Conservation (phyloP, 1,140 invertebrate genomes). For the Heliconius congener region DNA sequence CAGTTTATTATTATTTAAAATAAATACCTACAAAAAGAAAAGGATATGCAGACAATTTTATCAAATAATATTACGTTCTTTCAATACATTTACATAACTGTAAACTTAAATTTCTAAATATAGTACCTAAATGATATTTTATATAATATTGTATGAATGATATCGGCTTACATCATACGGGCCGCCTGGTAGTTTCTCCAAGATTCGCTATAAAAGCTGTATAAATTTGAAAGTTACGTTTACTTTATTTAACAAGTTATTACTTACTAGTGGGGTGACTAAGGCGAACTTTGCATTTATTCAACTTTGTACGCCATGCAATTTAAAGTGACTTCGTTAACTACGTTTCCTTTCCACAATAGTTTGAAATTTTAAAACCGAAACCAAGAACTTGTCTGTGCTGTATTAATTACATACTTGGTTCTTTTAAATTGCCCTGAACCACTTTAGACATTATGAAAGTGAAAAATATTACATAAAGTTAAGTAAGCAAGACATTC, state of each 20-base stretch:
- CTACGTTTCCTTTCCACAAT: not conserved
- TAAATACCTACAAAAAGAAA: too few relatives aligned
- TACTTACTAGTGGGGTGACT: not conserved
- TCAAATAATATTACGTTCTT: too few relatives aligned
- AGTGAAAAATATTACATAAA: not conserved
- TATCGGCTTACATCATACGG: too few relatives aligned
- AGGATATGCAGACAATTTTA: too few relatives aligned
- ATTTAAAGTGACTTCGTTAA: conserved; percentile 5
- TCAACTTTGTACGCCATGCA: conserved; percentile 7
- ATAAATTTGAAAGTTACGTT: conserved; percentile 10
- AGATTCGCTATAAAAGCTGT: not conserved
- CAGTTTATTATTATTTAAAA: too few relatives aligned
- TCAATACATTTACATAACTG: too few relatives aligned
- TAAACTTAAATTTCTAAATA: too few relatives aligned
- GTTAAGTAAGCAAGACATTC: not conserved
- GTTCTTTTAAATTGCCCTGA: not conserved
- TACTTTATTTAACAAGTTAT: not conserved
- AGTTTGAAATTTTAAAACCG: not conserved
- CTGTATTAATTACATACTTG: not conserved
- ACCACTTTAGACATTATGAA: not conserved
- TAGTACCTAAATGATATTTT: too few relatives aligned
- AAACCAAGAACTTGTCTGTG: not conserved
- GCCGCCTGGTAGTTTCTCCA: not conserved
- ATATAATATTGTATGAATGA: too few relatives aligned
- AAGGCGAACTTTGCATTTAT: not conserved